phyloP scores from a whole-genome alignment of 2,797 vertebrate species.

The Potorous gilbertii region DNA sequence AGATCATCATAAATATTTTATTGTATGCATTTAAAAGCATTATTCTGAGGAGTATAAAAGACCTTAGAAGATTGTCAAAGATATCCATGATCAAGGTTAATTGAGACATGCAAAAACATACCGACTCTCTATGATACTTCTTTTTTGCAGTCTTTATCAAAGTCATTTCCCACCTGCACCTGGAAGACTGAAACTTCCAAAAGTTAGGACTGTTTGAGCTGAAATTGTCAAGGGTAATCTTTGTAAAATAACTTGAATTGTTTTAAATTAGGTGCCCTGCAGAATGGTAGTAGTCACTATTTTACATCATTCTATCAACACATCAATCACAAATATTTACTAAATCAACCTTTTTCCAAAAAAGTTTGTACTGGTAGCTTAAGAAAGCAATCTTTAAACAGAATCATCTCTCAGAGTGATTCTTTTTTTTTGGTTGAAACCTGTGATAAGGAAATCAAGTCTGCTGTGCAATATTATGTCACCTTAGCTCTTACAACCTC shows the following conservation, averaged over 20 bases:
- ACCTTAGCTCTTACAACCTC: background rate
- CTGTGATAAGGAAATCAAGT: background rate
- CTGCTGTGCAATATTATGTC: background rate
- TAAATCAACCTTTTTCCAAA: conserved; percentile 34
- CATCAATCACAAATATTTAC: conserved; percentile 27
- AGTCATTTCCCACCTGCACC: background rate
- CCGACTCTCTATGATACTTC: too few relatives aligned
- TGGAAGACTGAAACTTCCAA: background rate
- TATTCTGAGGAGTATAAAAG: too few relatives aligned
- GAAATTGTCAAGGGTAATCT: background rate
- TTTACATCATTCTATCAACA: background rate
- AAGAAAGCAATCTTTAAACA: conserved; percentile 17
- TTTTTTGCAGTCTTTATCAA: background rate
- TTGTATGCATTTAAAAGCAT: too few relatives aligned
- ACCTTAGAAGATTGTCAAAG: too few relatives aligned
- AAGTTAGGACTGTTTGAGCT: conserved; percentile 3
- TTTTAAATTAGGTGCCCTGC: conserved; percentile 38
- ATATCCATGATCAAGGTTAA: too few relatives aligned
- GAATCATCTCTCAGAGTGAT: background rate
- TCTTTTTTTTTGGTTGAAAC: background rate
- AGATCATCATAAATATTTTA: too few relatives aligned
- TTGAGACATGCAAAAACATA: too few relatives aligned
- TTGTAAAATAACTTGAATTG: conserved; percentile 23
- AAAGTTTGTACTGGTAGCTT: background rate
- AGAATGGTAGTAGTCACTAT: conserved; percentile 11